Conservation (phyloP, 2,113 vertebrate genomes). For the Rana temporaria region DNA sequence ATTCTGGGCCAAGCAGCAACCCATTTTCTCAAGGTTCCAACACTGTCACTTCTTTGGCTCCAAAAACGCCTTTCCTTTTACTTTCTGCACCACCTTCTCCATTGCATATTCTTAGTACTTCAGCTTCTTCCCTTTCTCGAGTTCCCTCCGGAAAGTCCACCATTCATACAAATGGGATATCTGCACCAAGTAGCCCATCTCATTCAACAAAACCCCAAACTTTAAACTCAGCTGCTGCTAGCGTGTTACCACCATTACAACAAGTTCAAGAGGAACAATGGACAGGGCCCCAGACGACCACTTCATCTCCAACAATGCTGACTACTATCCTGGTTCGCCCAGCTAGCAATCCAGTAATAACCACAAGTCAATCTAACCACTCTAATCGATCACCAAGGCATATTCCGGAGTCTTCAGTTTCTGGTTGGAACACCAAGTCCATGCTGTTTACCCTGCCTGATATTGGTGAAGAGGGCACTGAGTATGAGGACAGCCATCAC, state of each 20-base stretch:
- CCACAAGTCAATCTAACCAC: constrained; percentile 4
- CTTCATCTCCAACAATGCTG: not conserved
- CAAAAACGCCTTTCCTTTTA: constrained; percentile 6
- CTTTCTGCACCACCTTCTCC: constrained; percentile 42
- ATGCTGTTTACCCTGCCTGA: constrained; percentile 64
- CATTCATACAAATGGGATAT: not conserved
- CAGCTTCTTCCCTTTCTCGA: constrained; percentile 17
- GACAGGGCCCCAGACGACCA: not conserved
- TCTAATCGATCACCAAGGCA: not conserved
- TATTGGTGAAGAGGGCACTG: constrained; percentile 69
- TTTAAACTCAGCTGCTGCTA: not conserved
- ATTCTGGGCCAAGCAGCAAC: not conserved
- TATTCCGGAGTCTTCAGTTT: constrained; percentile 2
- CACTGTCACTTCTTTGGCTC: not conserved
- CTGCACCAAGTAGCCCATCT: constrained; percentile 48
- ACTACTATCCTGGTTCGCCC: constrained; percentile 25
- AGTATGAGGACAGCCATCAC: constrained; percentile 34
- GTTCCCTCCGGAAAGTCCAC: not conserved
- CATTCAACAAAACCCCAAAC: constrained; percentile 33
- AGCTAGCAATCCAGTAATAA: not conserved
- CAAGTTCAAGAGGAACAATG: constrained; percentile 31
- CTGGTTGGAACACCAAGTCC: constrained; percentile 1
- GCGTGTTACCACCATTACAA: not conserved
- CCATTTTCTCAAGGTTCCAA: constrained; percentile 1
- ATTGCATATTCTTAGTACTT: constrained; percentile 36